phyloP scores from a whole-genome alignment of 2,888 invertebrate genomes.

The Tetragnatha montana region DNA sequence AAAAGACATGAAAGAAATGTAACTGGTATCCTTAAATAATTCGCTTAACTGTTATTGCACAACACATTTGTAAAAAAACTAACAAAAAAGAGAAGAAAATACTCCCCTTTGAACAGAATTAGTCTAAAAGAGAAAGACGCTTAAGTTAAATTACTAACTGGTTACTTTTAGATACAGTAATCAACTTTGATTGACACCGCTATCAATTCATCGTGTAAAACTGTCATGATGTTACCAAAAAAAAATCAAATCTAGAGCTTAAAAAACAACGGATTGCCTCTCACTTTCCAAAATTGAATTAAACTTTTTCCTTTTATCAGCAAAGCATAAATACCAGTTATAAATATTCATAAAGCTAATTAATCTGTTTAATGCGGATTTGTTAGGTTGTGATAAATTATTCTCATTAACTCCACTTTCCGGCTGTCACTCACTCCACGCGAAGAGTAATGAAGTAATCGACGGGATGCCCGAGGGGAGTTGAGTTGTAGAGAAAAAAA shows the following conservation, averaged over 20 bases:
- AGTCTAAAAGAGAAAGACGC: background rate
- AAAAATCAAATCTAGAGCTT: background rate
- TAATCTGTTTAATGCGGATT: slow-evolving; percentile 19
- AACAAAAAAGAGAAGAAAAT: background rate
- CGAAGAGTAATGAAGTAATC: background rate
- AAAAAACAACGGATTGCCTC: background rate
- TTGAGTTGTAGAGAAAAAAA: background rate
- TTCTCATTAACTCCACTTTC: slow-evolving; percentile 5
- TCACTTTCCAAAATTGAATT: background rate
- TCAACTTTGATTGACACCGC: background rate
- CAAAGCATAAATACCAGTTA: slow-evolving; percentile 21
- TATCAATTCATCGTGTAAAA: background rate
- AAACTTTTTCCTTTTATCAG: background rate
- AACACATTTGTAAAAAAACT: background rate
- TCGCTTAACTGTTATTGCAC: background rate
- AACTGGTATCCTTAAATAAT: too few species aligned
- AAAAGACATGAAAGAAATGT: too few species aligned
- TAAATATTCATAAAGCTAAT: slow-evolving; percentile 34
- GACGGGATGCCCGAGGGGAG: background rate
- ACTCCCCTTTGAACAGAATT: background rate
- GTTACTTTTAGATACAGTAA: background rate
- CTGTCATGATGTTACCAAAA: background rate
- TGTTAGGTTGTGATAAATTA: slow-evolving; percentile 15
- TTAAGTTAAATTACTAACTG: background rate
- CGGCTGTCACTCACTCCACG: background rate